These are phyloP conservation scores for Drosophila bipectinata DNA, from an alignment of 1,140 invertebrate genomes.

Conservation along the genomic window DNA sequence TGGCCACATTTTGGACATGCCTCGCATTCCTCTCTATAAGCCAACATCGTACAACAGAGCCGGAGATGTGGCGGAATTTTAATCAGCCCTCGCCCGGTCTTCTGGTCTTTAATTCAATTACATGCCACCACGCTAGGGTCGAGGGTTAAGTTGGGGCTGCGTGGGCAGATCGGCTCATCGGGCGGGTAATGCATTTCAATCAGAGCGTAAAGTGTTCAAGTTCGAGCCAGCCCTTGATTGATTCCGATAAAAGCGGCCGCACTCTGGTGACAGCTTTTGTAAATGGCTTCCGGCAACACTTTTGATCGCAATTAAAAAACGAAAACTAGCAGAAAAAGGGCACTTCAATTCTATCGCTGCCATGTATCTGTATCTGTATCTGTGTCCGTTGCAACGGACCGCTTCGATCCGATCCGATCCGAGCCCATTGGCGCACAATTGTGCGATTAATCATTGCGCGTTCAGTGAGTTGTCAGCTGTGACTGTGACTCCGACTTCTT, in stretches of 20 bases:
- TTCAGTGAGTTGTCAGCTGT: slow-evolving; percentile 81
- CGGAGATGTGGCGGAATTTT: slow-evolving; percentile 64
- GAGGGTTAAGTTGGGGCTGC: slow-evolving; percentile 39
- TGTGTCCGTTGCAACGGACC: background rate
- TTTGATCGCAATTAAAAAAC: slow-evolving; percentile 80
- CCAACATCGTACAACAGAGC: slow-evolving; percentile 37
- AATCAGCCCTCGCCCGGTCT: slow-evolving; percentile 58
- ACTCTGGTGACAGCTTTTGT: slow-evolving; percentile 74
- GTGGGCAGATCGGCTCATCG: slow-evolving; percentile 45
- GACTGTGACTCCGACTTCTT: slow-evolving; percentile 50
- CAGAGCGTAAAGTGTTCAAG: slow-evolving; percentile 60
- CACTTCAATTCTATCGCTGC: slow-evolving; percentile 38
- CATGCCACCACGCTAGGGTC: slow-evolving; percentile 69
- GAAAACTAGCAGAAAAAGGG: slow-evolving; percentile 75
- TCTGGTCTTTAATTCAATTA: slow-evolving; percentile 72
- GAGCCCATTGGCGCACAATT: slow-evolving; percentile 64
- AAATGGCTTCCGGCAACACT: slow-evolving; percentile 82
- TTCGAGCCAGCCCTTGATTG: slow-evolving; percentile 52
- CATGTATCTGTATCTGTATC: slow-evolving; percentile 52
- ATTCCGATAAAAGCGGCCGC: slow-evolving; percentile 70
- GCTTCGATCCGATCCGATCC: slow-evolving; percentile 18
- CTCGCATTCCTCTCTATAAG: slow-evolving; percentile 20
- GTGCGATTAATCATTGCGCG: slow-evolving; percentile 81
- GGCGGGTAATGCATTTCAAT: slow-evolving; percentile 45
- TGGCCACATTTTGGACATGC: slow-evolving; percentile 74